phyloP scores from a whole-genome alignment of 2,888 invertebrate genomes.

The Polyommatus icarus region DNA sequence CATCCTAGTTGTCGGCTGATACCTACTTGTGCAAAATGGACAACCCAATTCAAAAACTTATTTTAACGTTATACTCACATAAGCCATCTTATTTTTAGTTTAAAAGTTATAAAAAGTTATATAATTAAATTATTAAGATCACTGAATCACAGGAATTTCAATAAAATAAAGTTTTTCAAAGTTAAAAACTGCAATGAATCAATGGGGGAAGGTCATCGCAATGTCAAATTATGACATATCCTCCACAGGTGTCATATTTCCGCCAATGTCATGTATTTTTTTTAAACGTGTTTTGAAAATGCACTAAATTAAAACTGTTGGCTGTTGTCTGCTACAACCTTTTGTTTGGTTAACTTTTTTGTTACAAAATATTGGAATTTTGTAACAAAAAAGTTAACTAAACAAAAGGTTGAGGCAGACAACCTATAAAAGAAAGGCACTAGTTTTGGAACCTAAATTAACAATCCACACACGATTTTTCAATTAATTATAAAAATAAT shows the following conservation, averaged over 20 bases:
- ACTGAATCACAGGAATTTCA: neutral
- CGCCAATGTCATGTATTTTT: slow-evolving; percentile 7
- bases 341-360: no score
- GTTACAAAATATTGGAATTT: no score
- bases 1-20: neutral
- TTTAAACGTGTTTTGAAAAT: neutral
- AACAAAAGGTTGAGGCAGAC: neutral
- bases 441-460: neutral
- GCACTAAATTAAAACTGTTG: neutral
- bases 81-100: neutral
- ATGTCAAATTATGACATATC: slow-evolving; percentile 5
- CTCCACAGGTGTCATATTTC: slow-evolving; percentile 23
- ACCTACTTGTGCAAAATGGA: neutral
- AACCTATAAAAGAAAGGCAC: neutral
- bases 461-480: neutral
- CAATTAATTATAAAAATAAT: neutral
- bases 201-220: slow-evolving; percentile 9
- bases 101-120: neutral
- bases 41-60: neutral
- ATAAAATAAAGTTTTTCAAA: neutral
- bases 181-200: neutral
- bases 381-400: neutral
- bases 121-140: neutral
- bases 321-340: no score
- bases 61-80: neutral